These are phyloP conservation scores for Epizoanthus stellaris DNA, from an alignment of 92 coral and sea anemone genomes.

Conservation along the genomic window DNA sequence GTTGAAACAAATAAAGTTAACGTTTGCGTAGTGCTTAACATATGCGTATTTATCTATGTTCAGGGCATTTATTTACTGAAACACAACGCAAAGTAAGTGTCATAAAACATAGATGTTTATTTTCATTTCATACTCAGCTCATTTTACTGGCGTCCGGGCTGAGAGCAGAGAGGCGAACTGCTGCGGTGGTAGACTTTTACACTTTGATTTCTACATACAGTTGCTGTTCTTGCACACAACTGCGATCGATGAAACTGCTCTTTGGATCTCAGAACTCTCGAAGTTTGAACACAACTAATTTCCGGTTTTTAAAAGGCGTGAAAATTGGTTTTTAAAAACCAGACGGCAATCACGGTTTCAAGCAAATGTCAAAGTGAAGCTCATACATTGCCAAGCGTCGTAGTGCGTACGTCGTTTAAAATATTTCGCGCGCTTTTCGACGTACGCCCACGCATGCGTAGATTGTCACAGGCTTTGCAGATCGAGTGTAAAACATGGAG, in stretches of 20 bases:
- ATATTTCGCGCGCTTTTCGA: conserved; percentile 30
- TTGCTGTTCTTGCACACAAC: conserved; percentile 28
- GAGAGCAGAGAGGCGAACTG: neutral
- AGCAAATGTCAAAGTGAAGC: conserved; percentile 32
- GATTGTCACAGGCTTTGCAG: conserved; percentile 20
- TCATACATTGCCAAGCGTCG: conserved; percentile 11
- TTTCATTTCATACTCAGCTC: conserved; percentile 31
- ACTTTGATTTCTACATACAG: conserved; percentile 26
- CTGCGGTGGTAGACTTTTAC: neutral
- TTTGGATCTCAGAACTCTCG: conserved; percentile 22
- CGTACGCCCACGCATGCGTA: conserved; percentile 24
- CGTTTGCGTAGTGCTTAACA: conserved; percentile 3
- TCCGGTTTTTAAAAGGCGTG: conserved; percentile 14
- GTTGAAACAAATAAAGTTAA: conserved; percentile 15
- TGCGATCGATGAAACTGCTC: conserved; percentile 31
- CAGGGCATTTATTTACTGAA: conserved; percentile 20
- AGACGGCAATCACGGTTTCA: conserved; percentile 15
- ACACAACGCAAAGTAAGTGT: conserved; percentile 29
- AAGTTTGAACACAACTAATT: conserved; percentile 18
- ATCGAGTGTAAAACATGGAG: conserved; percentile 26
- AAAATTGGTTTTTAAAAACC: conserved; percentile 29
- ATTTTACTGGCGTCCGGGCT: neutral
- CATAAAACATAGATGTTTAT: conserved; percentile 6
- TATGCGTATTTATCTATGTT: conserved; percentile 19
- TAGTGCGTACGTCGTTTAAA: conserved; percentile 15